Evolutionary conservation across 2,888 invertebrate genomes (phyloP).

Genomic region (Lasioglossum leucozonium): DNA sequence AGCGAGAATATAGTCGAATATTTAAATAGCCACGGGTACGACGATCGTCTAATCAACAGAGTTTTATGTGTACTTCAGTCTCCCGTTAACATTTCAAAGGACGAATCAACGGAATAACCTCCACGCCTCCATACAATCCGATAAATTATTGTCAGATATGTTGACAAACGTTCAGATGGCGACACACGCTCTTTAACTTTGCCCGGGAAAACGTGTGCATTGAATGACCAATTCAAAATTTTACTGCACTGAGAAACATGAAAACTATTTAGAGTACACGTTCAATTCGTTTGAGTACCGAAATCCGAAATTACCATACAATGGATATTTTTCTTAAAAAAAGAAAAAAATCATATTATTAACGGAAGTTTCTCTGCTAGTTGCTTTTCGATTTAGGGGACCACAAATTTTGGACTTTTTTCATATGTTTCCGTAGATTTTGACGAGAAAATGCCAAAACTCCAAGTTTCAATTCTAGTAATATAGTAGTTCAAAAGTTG

Average conservation of each 20-base stretch:
- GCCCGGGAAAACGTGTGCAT: neutral
- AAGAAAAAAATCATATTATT: neutral
- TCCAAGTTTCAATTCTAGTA: no score
- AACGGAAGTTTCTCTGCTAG: neutral
- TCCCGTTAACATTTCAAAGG: conserved; percentile 12
- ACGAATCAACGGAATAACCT: conserved; percentile 4
- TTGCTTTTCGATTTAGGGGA: no score
- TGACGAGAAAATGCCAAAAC: no score
- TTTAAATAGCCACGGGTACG: neutral
- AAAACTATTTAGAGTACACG: neutral
- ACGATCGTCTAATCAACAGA: neutral
- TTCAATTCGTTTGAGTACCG: neutral
- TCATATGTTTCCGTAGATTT: no score
- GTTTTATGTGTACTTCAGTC: neutral
- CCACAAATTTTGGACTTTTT: no score
- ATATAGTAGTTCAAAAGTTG: no score
- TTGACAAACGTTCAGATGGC: conserved; percentile 41
- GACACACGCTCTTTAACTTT: conserved; percentile 17
- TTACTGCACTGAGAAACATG: neutral
- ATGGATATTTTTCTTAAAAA: neutral
- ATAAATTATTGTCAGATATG: conserved; percentile 40
- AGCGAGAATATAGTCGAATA: neutral
- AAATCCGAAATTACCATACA: neutral
- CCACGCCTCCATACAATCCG: neutral
- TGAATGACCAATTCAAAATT: neutral